These are phyloP conservation scores for Hippocampus kuda DNA, from an alignment of 2,797 vertebrate genomes.

Conservation along the genomic window DNA sequence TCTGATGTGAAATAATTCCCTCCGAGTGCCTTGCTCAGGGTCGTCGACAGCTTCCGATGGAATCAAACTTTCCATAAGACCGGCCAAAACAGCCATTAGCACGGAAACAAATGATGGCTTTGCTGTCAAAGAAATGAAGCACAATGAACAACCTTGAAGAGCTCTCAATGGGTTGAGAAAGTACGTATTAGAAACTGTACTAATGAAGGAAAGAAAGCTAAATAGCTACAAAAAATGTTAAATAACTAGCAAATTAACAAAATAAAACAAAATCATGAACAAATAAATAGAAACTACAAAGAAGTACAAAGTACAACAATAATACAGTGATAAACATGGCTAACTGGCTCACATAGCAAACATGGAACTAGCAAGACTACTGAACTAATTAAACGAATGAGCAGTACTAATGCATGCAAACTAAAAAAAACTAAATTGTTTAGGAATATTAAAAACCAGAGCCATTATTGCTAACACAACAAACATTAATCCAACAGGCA, in stretches of 20 bases:
- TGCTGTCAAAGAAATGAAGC: not conserved
- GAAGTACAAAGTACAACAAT: too few relatives aligned
- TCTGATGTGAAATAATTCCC: conserved; percentile 32
- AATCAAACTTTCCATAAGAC: not conserved
- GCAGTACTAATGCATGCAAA: not conserved
- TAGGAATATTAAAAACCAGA: not conserved
- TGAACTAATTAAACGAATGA: not conserved
- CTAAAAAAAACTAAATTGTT: not conserved
- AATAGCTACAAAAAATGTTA: not conserved
- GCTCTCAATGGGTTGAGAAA: not conserved
- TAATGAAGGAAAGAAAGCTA: not conserved
- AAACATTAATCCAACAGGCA: not conserved
- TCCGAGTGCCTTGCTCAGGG: conserved; percentile 30
- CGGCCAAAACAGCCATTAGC: not conserved
- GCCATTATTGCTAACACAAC: not conserved
- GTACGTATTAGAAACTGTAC: not conserved
- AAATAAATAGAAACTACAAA: too few relatives aligned
- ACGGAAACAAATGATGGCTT: not conserved
- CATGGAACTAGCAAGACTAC: not conserved
- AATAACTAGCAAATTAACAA: not conserved
- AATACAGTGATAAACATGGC: not conserved
- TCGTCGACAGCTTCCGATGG: conserved; percentile 53
- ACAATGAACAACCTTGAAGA: not conserved
- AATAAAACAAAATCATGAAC: not conserved
- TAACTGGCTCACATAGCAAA: not conserved